Evolutionary conservation across 2,888 invertebrate species (phyloP).

Genomic region (Leptinotarsa juncta): DNA sequence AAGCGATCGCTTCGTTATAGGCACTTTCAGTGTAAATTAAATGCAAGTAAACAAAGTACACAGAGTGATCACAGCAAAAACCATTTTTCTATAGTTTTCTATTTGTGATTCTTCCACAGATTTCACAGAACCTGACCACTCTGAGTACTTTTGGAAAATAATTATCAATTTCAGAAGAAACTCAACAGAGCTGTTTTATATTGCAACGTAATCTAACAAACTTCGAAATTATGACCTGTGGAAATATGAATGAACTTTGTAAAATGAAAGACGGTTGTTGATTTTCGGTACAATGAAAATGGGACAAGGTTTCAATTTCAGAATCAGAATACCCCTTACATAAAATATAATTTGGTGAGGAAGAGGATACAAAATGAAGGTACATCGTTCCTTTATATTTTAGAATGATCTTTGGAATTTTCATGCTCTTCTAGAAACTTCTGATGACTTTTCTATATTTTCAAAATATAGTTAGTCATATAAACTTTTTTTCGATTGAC

Average conservation of each 20-base stretch:
- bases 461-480: too few species aligned
- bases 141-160: not conserved
- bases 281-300: not conserved
- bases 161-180: not conserved
- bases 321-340: too few species aligned
- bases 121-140: not conserved
- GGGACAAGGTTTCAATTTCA: not conserved
- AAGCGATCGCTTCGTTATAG: constrained; percentile 22
- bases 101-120: too few species aligned
- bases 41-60: constrained; percentile 7
- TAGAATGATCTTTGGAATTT: too few species aligned
- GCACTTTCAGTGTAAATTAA: constrained; percentile 29
- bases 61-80: constrained; percentile 17
- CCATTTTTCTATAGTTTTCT: too few species aligned
- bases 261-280: not conserved
- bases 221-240: not conserved
- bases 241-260: not conserved
- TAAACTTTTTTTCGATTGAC: too few species aligned
- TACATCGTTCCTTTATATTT: too few species aligned
- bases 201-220: not conserved
- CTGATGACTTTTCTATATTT: too few species aligned
- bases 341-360: too few species aligned
- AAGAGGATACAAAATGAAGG: too few species aligned
- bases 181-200: not conserved
- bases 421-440: too few species aligned